Conservation (phyloP, 2,797 vertebrate genomes). For the Hippoglossus hippoglossus region DNA sequence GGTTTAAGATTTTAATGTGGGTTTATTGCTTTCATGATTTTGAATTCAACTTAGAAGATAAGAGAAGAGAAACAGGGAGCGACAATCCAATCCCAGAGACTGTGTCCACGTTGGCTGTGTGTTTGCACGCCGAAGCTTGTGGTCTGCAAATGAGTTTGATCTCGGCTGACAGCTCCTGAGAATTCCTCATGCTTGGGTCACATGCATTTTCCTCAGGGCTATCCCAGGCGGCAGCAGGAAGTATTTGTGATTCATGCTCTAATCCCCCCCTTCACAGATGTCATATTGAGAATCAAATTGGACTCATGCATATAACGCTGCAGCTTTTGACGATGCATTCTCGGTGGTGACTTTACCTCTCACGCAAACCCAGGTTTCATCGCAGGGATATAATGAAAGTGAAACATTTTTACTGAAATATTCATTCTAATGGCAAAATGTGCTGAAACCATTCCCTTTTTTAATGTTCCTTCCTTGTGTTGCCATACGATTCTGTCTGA, state of each 20-base stretch:
- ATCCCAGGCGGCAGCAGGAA: constrained; percentile 63
- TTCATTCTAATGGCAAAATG: neutral
- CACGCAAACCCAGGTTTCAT: constrained; percentile 28
- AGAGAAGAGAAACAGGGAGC: constrained; percentile 17
- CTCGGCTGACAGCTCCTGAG: constrained; percentile 78
- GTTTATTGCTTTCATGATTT: neutral
- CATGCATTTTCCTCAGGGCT: constrained; percentile 74
- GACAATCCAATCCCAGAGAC: constrained; percentile 51
- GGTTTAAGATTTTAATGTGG: neutral
- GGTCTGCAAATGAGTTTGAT: constrained; percentile 81
- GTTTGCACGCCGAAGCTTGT: constrained; percentile 70
- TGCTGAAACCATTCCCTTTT: neutral
- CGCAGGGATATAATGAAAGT: constrained; percentile 22
- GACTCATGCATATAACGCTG: constrained; percentile 52
- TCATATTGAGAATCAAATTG: constrained; percentile 71
- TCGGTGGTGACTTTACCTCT: constrained; percentile 30
- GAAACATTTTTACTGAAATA: constrained; percentile 28
- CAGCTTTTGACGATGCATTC: constrained; percentile 33
- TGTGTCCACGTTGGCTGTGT: constrained; percentile 45
- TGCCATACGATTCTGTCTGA: neutral
- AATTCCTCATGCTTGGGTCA: constrained; percentile 76
- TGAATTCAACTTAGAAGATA: constrained; percentile 12
- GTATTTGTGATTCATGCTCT: constrained; percentile 76
- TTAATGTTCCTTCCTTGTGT: neutral
- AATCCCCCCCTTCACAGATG: constrained; percentile 71